A percentile compares a stretch with the other conserved stretches of the same genome.
phyloP scores from a whole-genome alignment of 1,140 invertebrate species.

The Anastrepha obliqua region DNA sequence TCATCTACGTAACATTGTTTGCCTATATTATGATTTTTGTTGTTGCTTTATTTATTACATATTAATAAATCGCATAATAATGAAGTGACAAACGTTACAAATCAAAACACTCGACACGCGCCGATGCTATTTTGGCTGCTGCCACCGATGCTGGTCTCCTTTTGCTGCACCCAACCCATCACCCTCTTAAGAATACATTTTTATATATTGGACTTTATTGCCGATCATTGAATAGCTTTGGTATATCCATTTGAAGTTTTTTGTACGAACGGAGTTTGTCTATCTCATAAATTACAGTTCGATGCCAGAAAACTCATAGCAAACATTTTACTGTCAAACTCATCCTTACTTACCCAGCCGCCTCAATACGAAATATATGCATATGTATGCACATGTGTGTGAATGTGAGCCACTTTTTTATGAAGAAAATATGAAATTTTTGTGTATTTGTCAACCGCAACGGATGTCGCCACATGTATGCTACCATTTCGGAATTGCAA shows the following conservation, averaged over 20 bases:
- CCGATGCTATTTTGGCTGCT: conserved; percentile 41
- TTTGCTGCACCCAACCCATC: not conserved
- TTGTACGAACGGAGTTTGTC: conserved; percentile 15
- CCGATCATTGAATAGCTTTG: not conserved
- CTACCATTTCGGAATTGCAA: no score
- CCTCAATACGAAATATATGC: not conserved
- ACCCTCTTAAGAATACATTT: not conserved
- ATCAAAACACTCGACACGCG: conserved; percentile 73
- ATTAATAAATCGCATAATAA: conserved; percentile 73
- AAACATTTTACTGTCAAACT: not conserved
- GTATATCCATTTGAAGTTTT: not conserved
- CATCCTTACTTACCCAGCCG: not conserved
- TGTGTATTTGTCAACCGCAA: conserved; percentile 63
- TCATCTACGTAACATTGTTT: not conserved
- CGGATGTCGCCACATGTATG: conserved; percentile 58
- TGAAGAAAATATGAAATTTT: conserved; percentile 33
- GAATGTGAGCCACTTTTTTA: not conserved
- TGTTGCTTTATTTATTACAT: conserved; percentile 55
- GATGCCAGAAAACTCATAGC: not conserved
- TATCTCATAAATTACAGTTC: conserved; percentile 36
- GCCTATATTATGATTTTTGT: conserved; percentile 12
- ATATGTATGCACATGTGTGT: not conserved
- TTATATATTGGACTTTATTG: not conserved
- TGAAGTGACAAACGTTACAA: conserved; percentile 75
- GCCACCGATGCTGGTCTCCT: conserved; percentile 26